Percentiles rank a stretch among this genome's conserved stretches.
Evolutionary conservation across 2,113 vertebrate genomes (phyloP).

Genomic region (Ia io): DNA sequence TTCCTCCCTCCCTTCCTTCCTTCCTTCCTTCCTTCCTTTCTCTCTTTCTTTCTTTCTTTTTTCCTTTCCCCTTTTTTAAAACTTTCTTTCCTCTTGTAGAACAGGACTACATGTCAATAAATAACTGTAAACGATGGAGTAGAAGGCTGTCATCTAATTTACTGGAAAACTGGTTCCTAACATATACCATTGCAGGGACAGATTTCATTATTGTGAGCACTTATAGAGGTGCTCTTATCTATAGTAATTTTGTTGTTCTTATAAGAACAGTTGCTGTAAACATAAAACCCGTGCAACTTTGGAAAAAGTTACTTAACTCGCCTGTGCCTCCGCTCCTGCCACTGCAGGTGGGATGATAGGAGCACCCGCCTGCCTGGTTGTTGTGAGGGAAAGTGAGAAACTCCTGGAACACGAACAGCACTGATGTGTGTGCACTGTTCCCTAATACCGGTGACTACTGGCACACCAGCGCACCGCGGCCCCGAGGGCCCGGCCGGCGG

Average conservation of each 20-base stretch:
- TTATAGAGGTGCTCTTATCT: neutral
- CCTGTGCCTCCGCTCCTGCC: neutral
- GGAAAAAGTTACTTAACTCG: neutral
- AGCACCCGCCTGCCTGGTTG: too few relatives aligned
- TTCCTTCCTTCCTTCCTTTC: too few relatives aligned
- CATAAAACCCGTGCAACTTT: neutral
- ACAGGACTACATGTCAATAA: neutral
- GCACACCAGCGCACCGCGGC: too few relatives aligned
- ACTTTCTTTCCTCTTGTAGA: neutral
- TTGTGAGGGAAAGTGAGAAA: neutral
- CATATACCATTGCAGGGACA: neutral
- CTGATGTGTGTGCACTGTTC: fast-evolving
- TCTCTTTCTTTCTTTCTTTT: too few relatives aligned
- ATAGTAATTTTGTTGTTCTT: neutral
- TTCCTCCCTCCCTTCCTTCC: fast-evolving
- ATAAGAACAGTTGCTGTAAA: neutral
- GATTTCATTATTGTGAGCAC: neutral
- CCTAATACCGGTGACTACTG: fast-evolving
- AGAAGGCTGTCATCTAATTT: neutral
- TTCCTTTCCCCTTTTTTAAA: too few relatives aligned
- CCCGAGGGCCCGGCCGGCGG: too few relatives aligned
- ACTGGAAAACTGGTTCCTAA: neutral
- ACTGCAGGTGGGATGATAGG: neutral
- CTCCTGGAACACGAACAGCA: fast-evolving
- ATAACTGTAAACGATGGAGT: neutral